Conservation (phyloP, 1,140 invertebrate species). For the Heliconius melpomene region DNA sequence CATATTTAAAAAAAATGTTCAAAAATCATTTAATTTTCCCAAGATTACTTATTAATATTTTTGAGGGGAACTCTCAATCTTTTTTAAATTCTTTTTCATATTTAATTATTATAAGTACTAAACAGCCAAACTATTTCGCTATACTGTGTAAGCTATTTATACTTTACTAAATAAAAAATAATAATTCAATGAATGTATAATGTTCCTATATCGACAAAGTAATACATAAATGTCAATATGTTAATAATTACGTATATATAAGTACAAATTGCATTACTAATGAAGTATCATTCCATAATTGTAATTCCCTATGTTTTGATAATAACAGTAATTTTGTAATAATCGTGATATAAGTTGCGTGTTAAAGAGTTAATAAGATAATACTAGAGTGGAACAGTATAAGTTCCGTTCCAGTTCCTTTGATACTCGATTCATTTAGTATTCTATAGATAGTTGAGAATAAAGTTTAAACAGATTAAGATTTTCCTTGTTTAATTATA, state of each 20-base stretch:
- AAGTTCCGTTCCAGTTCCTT: conserved; percentile 30
- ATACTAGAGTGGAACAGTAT: conserved; percentile 27
- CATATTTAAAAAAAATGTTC: too few species aligned
- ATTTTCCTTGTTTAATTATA: neutral
- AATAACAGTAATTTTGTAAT: conserved; percentile 32
- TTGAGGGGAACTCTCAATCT: too few species aligned
- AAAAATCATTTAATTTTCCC: too few species aligned
- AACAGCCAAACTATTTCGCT: too few species aligned
- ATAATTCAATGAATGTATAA: neutral
- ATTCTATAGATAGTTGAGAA: conserved; percentile 12
- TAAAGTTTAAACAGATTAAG: conserved; percentile 8
- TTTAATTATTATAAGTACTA: too few species aligned
- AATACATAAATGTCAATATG: neutral
- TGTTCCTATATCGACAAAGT: neutral
- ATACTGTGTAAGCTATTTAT: too few species aligned
- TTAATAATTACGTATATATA: neutral
- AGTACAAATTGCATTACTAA: neutral
- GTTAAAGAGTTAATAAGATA: conserved; percentile 28
- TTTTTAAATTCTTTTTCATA: too few species aligned
- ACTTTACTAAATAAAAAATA: too few species aligned
- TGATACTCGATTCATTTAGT: conserved; percentile 11
- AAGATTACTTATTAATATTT: too few species aligned
- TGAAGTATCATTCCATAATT: conserved; percentile 6
- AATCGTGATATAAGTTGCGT: conserved; percentile 40
- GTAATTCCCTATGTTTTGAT: conserved; percentile 22